These are phyloP conservation scores for Etheostoma perlongum DNA, from an alignment of 2,797 vertebrate genomes.

Conservation along the genomic window DNA sequence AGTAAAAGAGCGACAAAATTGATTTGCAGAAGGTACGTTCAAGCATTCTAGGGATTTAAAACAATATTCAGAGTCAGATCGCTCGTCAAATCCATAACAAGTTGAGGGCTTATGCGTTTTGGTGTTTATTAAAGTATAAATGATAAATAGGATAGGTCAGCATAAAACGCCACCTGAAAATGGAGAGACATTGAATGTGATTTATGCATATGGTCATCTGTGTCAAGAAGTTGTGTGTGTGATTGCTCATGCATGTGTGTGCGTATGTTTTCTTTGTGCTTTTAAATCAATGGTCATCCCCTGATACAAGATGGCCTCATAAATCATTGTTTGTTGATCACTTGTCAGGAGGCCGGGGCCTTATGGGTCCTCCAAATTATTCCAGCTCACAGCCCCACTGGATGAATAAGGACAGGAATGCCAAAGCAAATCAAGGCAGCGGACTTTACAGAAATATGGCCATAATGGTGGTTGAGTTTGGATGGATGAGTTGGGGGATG, in stretches of 20 bases:
- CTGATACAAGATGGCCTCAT: conserved; percentile 86
- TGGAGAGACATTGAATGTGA: conserved; percentile 61
- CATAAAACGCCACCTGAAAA: conserved; percentile 67
- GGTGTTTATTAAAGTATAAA: conserved; percentile 70
- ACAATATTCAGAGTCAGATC: conserved; percentile 53
- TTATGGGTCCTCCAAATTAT: conserved; percentile 82
- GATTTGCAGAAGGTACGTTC: conserved; percentile 63
- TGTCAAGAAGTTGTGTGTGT: conserved; percentile 53
- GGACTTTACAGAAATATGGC: conserved; percentile 67
- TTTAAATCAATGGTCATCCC: conserved; percentile 91
- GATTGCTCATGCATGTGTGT: conserved; percentile 33
- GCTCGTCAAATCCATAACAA: conserved; percentile 63
- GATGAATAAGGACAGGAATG: conserved; percentile 76
- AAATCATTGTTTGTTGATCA: conserved; percentile 90
- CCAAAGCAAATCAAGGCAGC: conserved; percentile 73
- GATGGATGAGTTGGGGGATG: conserved; percentile 39
- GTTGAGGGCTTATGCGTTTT: conserved; percentile 46
- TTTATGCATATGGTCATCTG: conserved; percentile 75
- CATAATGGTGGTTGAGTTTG: conserved; percentile 60
- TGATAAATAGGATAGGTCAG: conserved; percentile 72
- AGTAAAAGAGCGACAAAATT: conserved; percentile 65
- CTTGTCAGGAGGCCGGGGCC: conserved; percentile 79
- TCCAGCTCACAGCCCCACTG: conserved; percentile 75
- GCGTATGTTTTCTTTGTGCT: conserved; percentile 64
- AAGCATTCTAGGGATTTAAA: conserved; percentile 68